Evolutionary conservation across 2,888 invertebrate species (phyloP).

Genomic region (Choristoneura rosaceana): DNA sequence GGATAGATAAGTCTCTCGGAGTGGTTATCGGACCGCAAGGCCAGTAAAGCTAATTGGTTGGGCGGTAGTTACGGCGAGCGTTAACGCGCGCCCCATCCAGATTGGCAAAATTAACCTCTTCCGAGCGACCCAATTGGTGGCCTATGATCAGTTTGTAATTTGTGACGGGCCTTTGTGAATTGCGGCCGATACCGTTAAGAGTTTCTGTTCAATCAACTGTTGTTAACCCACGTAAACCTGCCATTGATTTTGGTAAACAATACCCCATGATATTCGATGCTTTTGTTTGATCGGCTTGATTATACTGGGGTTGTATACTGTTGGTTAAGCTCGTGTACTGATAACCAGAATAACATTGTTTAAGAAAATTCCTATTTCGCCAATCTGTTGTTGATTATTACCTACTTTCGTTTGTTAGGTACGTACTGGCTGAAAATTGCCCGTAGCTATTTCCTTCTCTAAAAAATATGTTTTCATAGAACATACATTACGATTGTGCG

Average conservation of each 20-base stretch:
- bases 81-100: constrained; percentile 65
- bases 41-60: constrained; percentile 82
- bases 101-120: constrained; percentile 81
- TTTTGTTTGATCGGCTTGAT: constrained; percentile 14
- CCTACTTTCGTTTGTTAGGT: too few relatives aligned
- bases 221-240: constrained; percentile 7
- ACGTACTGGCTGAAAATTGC: too few relatives aligned
- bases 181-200: constrained; percentile 54
- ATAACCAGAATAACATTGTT: not conserved
- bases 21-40: constrained; percentile 79
- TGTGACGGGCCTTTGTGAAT: constrained; percentile 62
- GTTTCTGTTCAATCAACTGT: constrained; percentile 51
- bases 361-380: not conserved
- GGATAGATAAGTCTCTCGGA: constrained; percentile 76
- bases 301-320: not conserved
- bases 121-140: constrained; percentile 73
- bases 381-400: too few relatives aligned
- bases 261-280: constrained; percentile 10
- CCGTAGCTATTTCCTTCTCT: too few relatives aligned
- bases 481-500: too few relatives aligned
- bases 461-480: too few relatives aligned
- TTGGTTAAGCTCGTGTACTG: constrained; percentile 3
- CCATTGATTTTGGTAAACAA: constrained; percentile 20
- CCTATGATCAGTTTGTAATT: constrained; percentile 80
- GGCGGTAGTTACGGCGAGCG: constrained; percentile 68